Conservation (phyloP, 2,888 invertebrate genomes). For the Boloria selene region DNA sequence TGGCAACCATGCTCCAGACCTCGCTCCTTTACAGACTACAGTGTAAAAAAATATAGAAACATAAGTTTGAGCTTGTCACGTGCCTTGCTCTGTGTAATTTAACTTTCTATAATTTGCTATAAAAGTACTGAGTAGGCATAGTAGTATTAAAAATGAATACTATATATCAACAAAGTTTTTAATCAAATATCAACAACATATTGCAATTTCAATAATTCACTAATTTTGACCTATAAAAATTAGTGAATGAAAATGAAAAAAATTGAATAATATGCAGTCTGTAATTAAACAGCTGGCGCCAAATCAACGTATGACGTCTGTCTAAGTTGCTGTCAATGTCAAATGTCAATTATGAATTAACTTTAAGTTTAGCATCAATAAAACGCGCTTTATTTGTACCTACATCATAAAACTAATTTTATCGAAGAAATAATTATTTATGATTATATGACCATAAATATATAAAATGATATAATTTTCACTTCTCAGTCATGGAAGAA, state of each 20-base stretch:
- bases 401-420: not conserved
- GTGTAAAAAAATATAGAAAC: not conserved
- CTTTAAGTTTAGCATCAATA: constrained; percentile 2
- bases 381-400: constrained; percentile 10
- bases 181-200: too few species aligned
- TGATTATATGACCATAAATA: not conserved
- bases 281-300: constrained; percentile 15
- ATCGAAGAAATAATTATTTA: not conserved
- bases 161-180: too few species aligned
- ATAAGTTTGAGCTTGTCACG: not conserved
- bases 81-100: too few species aligned
- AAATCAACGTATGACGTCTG: not conserved
- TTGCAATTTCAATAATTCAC: too few species aligned
- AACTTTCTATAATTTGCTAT: too few species aligned
- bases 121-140: too few species aligned
- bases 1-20: too few species aligned
- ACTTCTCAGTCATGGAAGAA: constrained; percentile 33
- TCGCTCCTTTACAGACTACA: constrained; percentile 12
- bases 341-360: too few species aligned
- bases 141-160: too few species aligned
- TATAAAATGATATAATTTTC: constrained; percentile 12
- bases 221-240: too few species aligned
- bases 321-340: not conserved
- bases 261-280: too few species aligned
- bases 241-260: too few species aligned